phyloP scores from a whole-genome alignment of 2,113 vertebrate genomes.

The Tachycineta bicolor region DNA sequence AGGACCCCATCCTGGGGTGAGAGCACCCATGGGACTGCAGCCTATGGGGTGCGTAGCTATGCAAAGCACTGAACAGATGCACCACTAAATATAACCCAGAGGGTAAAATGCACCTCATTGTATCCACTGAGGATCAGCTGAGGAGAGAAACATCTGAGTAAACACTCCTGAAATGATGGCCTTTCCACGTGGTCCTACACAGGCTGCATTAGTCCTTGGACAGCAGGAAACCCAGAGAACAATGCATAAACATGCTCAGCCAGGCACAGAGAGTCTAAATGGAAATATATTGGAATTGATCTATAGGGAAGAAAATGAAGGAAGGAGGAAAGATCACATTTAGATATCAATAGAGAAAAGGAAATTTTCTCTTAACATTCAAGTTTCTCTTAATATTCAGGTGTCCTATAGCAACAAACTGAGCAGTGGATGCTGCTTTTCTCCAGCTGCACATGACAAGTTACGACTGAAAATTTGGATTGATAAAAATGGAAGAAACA shows the following conservation, averaged over 20 bases:
- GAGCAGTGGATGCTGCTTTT: not conserved
- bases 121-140: not conserved
- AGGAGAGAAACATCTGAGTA: not conserved
- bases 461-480: not conserved
- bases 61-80: not conserved
- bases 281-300: not conserved
- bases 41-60: not conserved
- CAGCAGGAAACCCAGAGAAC: not conserved
- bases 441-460: not conserved
- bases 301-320: not conserved
- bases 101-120: not conserved
- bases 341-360: not conserved
- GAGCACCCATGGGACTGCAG: not conserved
- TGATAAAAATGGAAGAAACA: not conserved
- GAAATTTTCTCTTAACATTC: not conserved
- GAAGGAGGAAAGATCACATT: not conserved
- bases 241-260: not conserved
- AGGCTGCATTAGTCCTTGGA: fast-evolving
- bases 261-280: not conserved
- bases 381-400: not conserved
- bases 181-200: not conserved
- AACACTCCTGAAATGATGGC: not conserved
- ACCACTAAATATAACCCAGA: not conserved
- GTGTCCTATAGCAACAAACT: not conserved
- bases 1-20: not conserved